Base-by-base conservation (phyloP, 2,888 invertebrate genomes). In the Oasisia sp. region DNA sequence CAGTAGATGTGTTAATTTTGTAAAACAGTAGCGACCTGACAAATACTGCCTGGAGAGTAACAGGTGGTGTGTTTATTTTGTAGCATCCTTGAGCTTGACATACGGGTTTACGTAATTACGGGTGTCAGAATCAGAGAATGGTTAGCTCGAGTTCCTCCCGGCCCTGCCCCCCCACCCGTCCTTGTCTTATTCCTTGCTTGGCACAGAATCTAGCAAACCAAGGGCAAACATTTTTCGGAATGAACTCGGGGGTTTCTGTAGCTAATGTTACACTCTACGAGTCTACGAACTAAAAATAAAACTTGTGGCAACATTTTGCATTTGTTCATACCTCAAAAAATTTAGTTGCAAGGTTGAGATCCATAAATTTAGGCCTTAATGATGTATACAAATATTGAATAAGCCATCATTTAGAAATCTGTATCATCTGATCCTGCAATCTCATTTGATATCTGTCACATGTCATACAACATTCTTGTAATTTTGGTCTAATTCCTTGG, bases 61-160 rank as follows among this genome's bases (percentile, higher is more conserved):
- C 74, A 74, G 74, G 74, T 74, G 74, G 74, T 74, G 74, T 74
- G 74, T 27, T 58, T 58, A 74, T 74, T 74, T 74, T 74, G 74
- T 74, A 74, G n/a, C 74, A 74, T 74, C 74, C 74, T n/a, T 74
- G 12, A 12, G 12, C 50, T 50, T 50, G 50, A 50, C 50, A 50
- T 50, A 50, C 50, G 50, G 14, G 14, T 50, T 50, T 50, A 50
- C 50, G 9, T 19, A 74, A 74, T 27, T 74, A 74, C 74, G 27
- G 74, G 74, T n/a, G 74, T 74, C 74, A 74, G 27, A n/a, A n/a
- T n/a, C n/a, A n/a, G n/a, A n/a, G n/a, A 74, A 74, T 27, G 74
- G 7, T 27, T 19, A 7, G 74, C 38, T 38, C 38, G 38, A 38
- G 38, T 38, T 4, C 38, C 38, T 4, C 38, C 27, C 27, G 7